phyloP scores from a whole-genome alignment of 92 coral and sea anemone species.

The Porites lobata region DNA sequence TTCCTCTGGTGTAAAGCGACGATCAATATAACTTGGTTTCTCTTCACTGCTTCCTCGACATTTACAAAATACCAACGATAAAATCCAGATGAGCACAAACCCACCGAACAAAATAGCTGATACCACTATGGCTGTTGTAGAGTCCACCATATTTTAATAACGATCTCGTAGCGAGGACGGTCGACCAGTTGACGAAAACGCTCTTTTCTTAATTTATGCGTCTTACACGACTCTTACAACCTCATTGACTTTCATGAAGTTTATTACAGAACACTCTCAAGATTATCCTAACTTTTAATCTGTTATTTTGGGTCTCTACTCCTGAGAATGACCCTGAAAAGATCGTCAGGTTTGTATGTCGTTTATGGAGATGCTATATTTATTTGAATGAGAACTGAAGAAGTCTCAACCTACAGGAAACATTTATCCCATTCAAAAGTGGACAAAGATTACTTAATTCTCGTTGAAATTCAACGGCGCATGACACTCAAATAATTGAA shows the following conservation, averaged over 20 bases:
- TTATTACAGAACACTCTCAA: not conserved
- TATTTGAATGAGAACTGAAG: too few relatives aligned
- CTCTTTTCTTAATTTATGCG: slow-evolving; percentile 3
- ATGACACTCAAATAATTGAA: not conserved
- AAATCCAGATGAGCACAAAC: slow-evolving; percentile 25
- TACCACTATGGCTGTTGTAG: slow-evolving; percentile 26
- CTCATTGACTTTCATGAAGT: slow-evolving; percentile 10
- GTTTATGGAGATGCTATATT: too few relatives aligned
- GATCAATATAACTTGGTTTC: not conserved
- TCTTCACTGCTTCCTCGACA: slow-evolving; percentile 18
- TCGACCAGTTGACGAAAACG: not conserved
- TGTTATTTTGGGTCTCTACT: not conserved
- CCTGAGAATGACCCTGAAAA: too few relatives aligned
- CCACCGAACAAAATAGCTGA: slow-evolving; percentile 37
- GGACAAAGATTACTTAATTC: not conserved
- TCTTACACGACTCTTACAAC: not conserved
- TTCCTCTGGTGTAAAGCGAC: slow-evolving; percentile 32
- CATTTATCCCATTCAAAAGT: not conserved
- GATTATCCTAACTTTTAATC: not conserved
- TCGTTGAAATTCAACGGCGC: not conserved
- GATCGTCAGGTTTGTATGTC: too few relatives aligned
- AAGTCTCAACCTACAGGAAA: too few relatives aligned
- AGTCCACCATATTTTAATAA: slow-evolving; percentile 5
- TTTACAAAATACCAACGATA: slow-evolving; percentile 33
- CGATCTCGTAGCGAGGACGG: not conserved